Percentiles rank a stretch among this genome's conserved stretches.
Conservation (phyloP, 37 sponge, comb jelly and placozoan species). For the Bolinopsis microptera region DNA sequence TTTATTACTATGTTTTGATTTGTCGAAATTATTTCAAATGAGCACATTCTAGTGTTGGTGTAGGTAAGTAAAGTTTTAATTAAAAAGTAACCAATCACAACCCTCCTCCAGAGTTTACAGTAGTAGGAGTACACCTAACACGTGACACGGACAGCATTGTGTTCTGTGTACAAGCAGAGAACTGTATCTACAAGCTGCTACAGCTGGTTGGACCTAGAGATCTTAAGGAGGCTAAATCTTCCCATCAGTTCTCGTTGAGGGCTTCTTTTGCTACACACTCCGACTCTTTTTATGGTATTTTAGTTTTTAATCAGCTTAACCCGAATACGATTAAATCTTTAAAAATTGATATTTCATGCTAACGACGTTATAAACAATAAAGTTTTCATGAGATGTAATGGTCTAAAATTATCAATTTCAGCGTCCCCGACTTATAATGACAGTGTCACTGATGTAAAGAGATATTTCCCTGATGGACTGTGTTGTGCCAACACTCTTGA, state of each 20-base stretch:
- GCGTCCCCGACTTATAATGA: conserved; percentile 14
- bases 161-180: conserved; percentile 58
- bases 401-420: too few species aligned
- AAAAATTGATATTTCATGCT: too few species aligned
- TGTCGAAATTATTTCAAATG: neutral
- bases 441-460: conserved; percentile 25
- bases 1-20: too few species aligned
- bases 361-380: too few species aligned
- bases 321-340: neutral
- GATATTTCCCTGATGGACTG: conserved; percentile 40
- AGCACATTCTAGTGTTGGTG: neutral
- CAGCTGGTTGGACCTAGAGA: conserved; percentile 46
- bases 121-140: conserved; percentile 4
- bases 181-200: conserved; percentile 12
- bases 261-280: neutral
- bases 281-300: conserved; percentile 9
- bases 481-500: conserved; percentile 50
- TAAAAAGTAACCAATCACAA: too few species aligned
- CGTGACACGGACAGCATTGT: conserved; percentile 16
- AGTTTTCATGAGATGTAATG: too few species aligned
- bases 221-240: conserved; percentile 44
- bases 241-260: conserved; percentile 39
- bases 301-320: neutral
- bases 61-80: too few species aligned
- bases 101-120: conserved; percentile 56